phyloP scores from a whole-genome alignment of 2,113 vertebrate species.

The Lipotes vexillifer region DNA sequence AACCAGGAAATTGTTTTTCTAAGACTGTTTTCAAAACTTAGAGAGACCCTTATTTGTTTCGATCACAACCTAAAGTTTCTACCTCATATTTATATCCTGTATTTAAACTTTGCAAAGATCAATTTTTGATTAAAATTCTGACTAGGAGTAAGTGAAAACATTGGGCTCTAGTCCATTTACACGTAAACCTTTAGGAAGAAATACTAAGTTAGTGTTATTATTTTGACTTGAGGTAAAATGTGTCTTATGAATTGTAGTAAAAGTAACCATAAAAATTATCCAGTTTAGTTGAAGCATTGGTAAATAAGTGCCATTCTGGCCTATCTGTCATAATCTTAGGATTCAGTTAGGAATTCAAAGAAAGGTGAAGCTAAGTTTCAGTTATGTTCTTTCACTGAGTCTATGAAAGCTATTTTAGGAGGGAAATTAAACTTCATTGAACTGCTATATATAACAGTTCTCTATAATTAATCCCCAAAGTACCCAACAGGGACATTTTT shows the following conservation, averaged over 20 bases:
- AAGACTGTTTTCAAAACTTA: not conserved
- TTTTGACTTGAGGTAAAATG: not conserved
- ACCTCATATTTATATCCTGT: not conserved
- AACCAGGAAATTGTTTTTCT: conserved; percentile 8
- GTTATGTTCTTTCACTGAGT: not conserved
- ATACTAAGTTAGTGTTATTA: not conserved
- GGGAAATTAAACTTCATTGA: not conserved
- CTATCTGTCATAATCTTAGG: not conserved
- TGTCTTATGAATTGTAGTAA: not conserved
- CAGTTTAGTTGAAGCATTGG: not conserved
- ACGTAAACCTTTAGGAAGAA: conserved; percentile 10
- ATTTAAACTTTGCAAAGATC: not conserved
- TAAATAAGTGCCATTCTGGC: not conserved
- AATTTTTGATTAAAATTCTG: conserved; percentile 6
- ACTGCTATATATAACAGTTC: not conserved
- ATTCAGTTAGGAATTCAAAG: not conserved
- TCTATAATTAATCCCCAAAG: not conserved
- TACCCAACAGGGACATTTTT: not conserved
- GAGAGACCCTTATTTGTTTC: not conserved
- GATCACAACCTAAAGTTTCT: not conserved
- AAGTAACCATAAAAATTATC: not conserved
- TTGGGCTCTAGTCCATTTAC: not conserved
- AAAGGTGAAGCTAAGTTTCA: not conserved
- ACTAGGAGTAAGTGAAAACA: not conserved
- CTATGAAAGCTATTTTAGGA: not conserved